A percentile compares a stretch with the other conserved stretches of the same genome.
Conservation (phyloP, 2,113 vertebrate genomes). For the Gorsachius goisagi region DNA sequence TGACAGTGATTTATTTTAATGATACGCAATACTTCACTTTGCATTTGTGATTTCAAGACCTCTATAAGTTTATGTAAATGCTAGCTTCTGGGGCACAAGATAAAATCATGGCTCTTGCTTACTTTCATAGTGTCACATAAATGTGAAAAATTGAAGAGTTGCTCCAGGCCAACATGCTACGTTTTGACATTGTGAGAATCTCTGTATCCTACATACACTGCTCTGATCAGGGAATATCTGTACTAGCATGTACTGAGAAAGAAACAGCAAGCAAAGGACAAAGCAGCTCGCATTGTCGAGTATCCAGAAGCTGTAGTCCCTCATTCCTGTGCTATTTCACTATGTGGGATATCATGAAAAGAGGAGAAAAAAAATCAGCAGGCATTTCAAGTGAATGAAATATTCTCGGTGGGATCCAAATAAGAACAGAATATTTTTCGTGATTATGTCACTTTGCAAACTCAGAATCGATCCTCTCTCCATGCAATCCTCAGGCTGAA, state of each 20-base stretch:
- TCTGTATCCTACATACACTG: neutral
- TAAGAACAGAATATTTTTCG: neutral
- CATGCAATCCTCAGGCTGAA: neutral
- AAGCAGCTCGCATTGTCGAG: neutral
- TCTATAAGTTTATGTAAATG: slow-evolving; percentile 68
- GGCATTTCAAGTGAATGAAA: neutral
- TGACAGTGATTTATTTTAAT: slow-evolving; percentile 64
- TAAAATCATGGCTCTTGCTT: slow-evolving; percentile 65
- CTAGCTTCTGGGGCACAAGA: slow-evolving; percentile 56
- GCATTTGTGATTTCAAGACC: slow-evolving; percentile 68
- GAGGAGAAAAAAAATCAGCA: neutral
- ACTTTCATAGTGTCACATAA: slow-evolving; percentile 65
- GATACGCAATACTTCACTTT: slow-evolving; percentile 43
- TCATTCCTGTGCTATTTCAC: neutral
- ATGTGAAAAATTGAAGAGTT: slow-evolving; percentile 68
- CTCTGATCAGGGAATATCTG: slow-evolving; percentile 19
- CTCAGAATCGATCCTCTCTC: slow-evolving; percentile 29
- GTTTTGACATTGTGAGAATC: slow-evolving; percentile 55
- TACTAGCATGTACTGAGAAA: neutral
- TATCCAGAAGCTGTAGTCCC: neutral
- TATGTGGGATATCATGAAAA: neutral
- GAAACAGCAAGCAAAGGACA: neutral
- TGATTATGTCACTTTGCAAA: neutral
- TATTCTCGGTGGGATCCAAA: neutral
- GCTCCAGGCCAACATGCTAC: slow-evolving; percentile 61